Conservation (phyloP, 1,140 invertebrate genomes). For the Phthorimaea operculella region DNA sequence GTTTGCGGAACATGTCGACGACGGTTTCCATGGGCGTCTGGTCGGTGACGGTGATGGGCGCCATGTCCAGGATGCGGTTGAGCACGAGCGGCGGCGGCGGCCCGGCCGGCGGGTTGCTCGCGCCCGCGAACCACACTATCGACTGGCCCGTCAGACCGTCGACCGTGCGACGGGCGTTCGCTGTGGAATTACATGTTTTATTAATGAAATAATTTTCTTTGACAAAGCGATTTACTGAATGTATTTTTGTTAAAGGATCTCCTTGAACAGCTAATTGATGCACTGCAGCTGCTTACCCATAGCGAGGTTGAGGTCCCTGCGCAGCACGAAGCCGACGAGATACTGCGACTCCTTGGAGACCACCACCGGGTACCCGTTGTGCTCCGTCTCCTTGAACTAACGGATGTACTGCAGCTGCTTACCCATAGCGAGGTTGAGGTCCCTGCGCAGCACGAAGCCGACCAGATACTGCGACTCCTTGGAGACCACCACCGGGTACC, state of each 20-base stretch:
- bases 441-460: slow-evolving; percentile 93
- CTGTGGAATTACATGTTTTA: too few species aligned
- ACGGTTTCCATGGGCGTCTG: slow-evolving; percentile 99
- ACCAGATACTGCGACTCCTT: slow-evolving; percentile 97
- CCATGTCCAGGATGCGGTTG: slow-evolving; percentile 97
- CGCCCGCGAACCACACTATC: slow-evolving; percentile 82
- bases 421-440: slow-evolving; percentile 94
- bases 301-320: slow-evolving; percentile 93
- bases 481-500: slow-evolving; percentile 98
- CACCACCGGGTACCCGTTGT: slow-evolving; percentile 99
- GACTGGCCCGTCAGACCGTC: slow-evolving; percentile 91
- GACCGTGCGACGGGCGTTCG: slow-evolving; percentile 87
- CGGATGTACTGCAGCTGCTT: too few species aligned
- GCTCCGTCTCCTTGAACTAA: slow-evolving; percentile 94
- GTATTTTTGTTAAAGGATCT: too few species aligned
- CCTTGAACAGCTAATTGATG: too few species aligned
- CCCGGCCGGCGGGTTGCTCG: slow-evolving; percentile 66
- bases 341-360: slow-evolving; percentile 97
- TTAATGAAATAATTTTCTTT: too few species aligned
- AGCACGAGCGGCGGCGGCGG: slow-evolving; percentile 84
- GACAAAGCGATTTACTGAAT: too few species aligned
- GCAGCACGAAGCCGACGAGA: slow-evolving; percentile 95
- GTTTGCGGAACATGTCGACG: slow-evolving; percentile 99
- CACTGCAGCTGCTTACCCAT: slow-evolving; percentile 72
- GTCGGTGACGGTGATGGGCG: slow-evolving; percentile 98